Conservation (phyloP, 2,113 vertebrate species). For the Geococcyx californianus region DNA sequence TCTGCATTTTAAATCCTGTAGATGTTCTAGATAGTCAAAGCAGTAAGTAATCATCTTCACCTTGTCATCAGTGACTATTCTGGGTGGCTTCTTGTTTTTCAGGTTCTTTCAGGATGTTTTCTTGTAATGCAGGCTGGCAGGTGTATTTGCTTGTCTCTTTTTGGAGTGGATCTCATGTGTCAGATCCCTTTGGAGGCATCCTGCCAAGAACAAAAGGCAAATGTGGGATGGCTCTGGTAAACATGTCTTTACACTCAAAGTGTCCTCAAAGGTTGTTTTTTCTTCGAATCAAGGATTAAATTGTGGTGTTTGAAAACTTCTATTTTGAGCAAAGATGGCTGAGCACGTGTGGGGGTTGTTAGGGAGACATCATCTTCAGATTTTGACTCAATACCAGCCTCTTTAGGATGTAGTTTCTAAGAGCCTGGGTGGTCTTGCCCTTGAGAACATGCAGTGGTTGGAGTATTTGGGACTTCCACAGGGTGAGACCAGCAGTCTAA, state of each 20-base stretch:
- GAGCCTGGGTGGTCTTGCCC: not conserved
- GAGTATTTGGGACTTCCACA: not conserved
- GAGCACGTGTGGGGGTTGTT: accelerated
- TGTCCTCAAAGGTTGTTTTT: not conserved
- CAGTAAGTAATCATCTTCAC: not conserved
- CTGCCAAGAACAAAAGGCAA: not conserved
- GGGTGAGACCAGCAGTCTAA: not conserved
- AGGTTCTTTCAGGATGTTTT: not conserved
- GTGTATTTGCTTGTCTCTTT: not conserved
- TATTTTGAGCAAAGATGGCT: not conserved
- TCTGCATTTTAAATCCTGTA: not conserved
- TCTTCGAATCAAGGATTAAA: not conserved
- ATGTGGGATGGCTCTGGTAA: not conserved
- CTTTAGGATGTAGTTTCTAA: not conserved
- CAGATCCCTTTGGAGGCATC: not conserved
- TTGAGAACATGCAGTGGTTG: not conserved
- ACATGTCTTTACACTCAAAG: not conserved
- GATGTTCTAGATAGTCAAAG: slow-evolving; percentile 25
- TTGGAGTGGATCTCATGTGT: not conserved
- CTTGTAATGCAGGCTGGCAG: not conserved
- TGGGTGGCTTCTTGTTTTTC: slow-evolving; percentile 57
- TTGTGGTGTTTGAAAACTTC: not conserved
- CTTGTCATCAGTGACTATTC: slow-evolving; percentile 25
- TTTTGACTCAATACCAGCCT: not conserved
- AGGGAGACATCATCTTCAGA: not conserved